A percentile compares a stretch with the other conserved stretches of the same genome.
phyloP scores from a whole-genome alignment of 2,113 vertebrate genomes.

The Semicossyphus pulcher region DNA sequence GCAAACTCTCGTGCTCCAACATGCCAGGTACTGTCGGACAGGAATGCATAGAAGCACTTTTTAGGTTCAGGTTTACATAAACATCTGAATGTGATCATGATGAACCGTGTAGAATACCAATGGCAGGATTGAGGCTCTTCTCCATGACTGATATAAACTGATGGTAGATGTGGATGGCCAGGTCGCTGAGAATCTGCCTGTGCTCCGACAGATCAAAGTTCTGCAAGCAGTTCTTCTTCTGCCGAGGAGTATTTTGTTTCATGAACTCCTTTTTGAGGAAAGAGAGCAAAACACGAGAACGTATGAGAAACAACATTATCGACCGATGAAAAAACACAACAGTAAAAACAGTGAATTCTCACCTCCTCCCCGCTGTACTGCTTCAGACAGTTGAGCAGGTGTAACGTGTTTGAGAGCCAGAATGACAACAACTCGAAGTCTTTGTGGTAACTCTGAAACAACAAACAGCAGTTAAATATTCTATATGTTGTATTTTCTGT shows the following conservation, averaged over 20 bases:
- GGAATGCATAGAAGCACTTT: background rate
- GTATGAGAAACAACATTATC: background rate
- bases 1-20: constrained; percentile 96
- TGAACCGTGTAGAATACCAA: constrained; percentile 81
- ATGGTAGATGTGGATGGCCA: constrained; percentile 95
- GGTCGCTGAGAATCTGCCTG: constrained; percentile 94
- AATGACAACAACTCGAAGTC: constrained; percentile 94
- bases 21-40: constrained; percentile 89
- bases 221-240: constrained; percentile 93
- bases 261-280: constrained; percentile 88
- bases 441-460: constrained; percentile 88
- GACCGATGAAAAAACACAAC: background rate
- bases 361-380: constrained; percentile 99
- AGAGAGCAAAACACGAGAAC: constrained; percentile 1
- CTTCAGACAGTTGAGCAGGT: constrained; percentile 96
- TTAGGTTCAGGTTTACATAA: background rate
- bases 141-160: constrained; percentile 91
- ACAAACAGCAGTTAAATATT: background rate
- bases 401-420: constrained; percentile 94
- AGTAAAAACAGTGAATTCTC: constrained; percentile 29
- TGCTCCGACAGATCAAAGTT: constrained; percentile 97
- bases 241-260: constrained; percentile 88
- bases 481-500: too few relatives aligned
- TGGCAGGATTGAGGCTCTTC: constrained; percentile 88
- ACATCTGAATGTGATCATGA: background rate